Evolutionary conservation across 2,888 invertebrate genomes (phyloP).

Genomic region (Melanotus villosus): DNA sequence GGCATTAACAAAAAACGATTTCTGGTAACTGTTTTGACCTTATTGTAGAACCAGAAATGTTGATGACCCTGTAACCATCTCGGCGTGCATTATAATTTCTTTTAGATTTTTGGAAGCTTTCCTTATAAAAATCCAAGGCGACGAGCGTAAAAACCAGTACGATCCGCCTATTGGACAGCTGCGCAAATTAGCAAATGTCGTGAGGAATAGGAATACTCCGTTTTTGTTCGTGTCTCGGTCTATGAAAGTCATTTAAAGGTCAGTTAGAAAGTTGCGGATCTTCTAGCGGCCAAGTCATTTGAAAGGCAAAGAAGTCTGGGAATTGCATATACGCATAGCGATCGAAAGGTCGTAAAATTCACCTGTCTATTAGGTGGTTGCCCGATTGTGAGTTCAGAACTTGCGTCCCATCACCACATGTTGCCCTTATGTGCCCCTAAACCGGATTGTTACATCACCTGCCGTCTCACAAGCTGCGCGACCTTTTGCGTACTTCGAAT

Average conservation of each 20-base stretch:
- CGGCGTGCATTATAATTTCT: constrained; percentile 11
- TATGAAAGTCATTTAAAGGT: constrained; percentile 42
- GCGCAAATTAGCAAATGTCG: constrained; percentile 34
- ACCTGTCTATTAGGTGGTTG: constrained; percentile 53
- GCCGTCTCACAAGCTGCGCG: constrained; percentile 57
- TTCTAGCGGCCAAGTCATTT: constrained; percentile 21
- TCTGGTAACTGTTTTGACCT: constrained; percentile 2
- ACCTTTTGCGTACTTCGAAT: constrained; percentile 58
- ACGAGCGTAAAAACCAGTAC: constrained; percentile 22
- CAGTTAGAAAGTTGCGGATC: constrained; percentile 29
- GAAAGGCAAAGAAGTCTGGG: constrained; percentile 34
- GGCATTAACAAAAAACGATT: constrained; percentile 8
- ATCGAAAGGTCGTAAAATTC: constrained; percentile 37
- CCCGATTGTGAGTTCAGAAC: constrained; percentile 25
- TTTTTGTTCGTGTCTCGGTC: constrained; percentile 28
- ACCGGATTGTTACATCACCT: constrained; percentile 60
- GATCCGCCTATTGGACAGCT: constrained; percentile 25
- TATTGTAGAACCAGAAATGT: constrained; percentile 19
- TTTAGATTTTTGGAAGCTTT: constrained; percentile 18
- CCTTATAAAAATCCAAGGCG: background rate
- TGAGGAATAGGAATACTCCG: constrained; percentile 24
- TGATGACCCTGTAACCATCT: constrained; percentile 18
- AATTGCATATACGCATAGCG: constrained; percentile 31
- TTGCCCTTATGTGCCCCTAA: constrained; percentile 56
- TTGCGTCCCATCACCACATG: constrained; percentile 57